phyloP scores from a whole-genome alignment of 2,797 vertebrate genomes.

The Stomatorhinus walkeri region DNA sequence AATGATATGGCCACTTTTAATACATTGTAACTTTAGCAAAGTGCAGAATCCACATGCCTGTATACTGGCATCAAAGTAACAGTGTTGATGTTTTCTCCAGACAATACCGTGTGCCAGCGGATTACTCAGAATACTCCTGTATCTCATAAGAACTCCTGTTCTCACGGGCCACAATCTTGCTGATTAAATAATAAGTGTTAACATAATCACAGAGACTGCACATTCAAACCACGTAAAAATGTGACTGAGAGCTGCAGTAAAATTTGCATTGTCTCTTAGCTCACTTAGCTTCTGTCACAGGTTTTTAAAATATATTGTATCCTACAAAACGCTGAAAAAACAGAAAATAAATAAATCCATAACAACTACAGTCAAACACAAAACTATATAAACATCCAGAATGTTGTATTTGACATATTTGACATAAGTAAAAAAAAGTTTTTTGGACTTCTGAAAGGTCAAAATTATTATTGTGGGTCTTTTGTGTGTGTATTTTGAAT shows the following conservation, averaged over 20 bases:
- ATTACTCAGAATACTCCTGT: neutral
- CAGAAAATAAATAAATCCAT: neutral
- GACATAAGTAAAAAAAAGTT: too few relatives aligned
- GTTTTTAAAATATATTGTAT: neutral
- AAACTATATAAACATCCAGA: neutral
- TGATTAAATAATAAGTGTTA: neutral
- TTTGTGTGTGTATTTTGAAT: neutral
- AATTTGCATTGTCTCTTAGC: neutral
- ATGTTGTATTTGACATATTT: neutral
- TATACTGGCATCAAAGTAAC: neutral
- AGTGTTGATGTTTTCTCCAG: neutral
- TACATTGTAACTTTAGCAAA: neutral
- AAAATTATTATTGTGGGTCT: neutral
- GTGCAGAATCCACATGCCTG: neutral
- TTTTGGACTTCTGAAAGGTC: neutral
- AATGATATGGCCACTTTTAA: neutral
- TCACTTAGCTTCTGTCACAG: neutral
- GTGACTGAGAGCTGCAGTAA: neutral
- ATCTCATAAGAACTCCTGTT: neutral
- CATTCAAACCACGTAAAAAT: neutral
- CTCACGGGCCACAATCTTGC: neutral
- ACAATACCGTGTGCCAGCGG: neutral
- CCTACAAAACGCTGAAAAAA: neutral
- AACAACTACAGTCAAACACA: neutral
- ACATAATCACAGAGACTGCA: neutral